Evolutionary conservation across 2,113 vertebrate species (phyloP), one percentile per base, ranked within the genome.

Genomic region (Eulacestoma nigropectus): DNA sequence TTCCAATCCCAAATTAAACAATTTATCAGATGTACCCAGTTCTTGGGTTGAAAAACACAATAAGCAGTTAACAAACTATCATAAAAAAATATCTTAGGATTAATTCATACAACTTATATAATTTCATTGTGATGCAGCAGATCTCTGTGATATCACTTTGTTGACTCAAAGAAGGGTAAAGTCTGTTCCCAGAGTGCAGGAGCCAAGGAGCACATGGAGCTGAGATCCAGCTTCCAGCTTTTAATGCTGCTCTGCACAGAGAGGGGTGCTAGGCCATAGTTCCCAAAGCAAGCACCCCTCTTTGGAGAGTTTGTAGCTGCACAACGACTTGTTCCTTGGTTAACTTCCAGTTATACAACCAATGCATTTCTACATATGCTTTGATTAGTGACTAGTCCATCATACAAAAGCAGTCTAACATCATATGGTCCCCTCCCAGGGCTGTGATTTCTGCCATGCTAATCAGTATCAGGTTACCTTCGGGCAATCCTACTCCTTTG

Each of bases 101-200:
- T 62, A 39, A 53, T 30, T 46, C 0, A 4, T 47, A 70, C 42
- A 84, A 75, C 7, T 42, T 0, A 12, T 29, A 17, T 23, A 16
- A 37, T 65, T 79, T 44, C 9, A 62, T 49, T 82, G 44, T 41
- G 29, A 39, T 65, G 67, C 16, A 65, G 46, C 18, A 85, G 32
- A 57, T 44, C 9, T 84, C 57, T 62, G 37, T 78, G 32, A 16
- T 39, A 26, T 22, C 29, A 37, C 44, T 73, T 59, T 41, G 41
- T 3, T 55, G 18, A 16, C 32, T 22, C 41, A 49, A 2, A 35
- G 33, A 53, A 9, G 11, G 15, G 4, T 35, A 15, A 62, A 18
- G 5, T 42, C 30, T 62, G 70, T 29, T 19, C 30, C 19, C 6
- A 13, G 49, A 55, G 63, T 2, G 11, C 17, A 55, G 79, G n/a